Conservation (phyloP, 2,797 vertebrate genomes). For the Smutsia gigantea region DNA sequence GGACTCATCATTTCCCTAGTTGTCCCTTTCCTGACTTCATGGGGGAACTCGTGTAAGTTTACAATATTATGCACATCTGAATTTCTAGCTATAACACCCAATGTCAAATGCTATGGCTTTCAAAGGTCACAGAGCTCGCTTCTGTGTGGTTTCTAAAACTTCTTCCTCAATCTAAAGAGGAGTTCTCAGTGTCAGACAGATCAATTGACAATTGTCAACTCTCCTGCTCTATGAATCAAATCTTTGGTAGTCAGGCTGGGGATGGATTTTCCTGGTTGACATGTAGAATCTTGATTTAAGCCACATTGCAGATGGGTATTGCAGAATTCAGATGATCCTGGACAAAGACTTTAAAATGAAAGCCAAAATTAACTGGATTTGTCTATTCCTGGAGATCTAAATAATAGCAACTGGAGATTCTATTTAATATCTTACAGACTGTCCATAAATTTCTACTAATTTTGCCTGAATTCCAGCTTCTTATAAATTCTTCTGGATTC, state of each 20-base stretch:
- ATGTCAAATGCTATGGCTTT: not conserved
- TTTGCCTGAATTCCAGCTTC: not conserved
- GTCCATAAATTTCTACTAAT: not conserved
- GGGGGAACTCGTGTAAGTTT: not conserved
- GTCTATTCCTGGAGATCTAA: not conserved
- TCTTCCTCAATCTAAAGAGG: not conserved
- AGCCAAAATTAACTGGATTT: not conserved
- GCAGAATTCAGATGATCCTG: not conserved
- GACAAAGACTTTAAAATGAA: not conserved
- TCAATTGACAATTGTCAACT: not conserved
- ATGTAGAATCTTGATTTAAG: not conserved
- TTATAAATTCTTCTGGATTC: not conserved
- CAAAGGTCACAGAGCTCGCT: not conserved
- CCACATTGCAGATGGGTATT: not conserved
- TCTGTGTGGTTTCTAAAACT: not conserved
- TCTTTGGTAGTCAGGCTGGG: not conserved
- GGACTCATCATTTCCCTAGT: not conserved
- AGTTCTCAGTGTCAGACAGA: not conserved
- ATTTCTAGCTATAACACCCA: not conserved
- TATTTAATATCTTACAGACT: not conserved
- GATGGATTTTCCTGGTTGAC: not conserved
- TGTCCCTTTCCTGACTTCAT: not conserved
- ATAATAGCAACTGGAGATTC: not conserved
- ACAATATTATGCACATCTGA: not conserved
- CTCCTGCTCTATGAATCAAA: not conserved